These are phyloP conservation scores for Mesochorus sp. DNA, from an alignment of 2,888 invertebrate genomes.

Conservation along the genomic window DNA sequence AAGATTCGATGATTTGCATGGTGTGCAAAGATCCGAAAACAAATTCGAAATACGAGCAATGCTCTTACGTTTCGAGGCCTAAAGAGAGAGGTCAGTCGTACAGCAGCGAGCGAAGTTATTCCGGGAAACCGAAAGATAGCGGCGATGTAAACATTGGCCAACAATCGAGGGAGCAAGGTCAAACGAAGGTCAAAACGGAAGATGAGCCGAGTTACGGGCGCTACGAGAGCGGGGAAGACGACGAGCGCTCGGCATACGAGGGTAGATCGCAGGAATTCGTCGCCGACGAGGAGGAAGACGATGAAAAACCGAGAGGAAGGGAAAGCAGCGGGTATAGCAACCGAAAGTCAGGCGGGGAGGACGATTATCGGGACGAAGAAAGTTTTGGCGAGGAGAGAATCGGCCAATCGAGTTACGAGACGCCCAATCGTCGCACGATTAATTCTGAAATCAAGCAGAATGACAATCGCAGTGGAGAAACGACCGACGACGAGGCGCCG, in stretches of 20 bases:
- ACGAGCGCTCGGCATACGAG: not conserved
- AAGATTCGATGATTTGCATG: conserved; percentile 88
- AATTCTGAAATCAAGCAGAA: not conserved
- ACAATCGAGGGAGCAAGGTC: too few relatives aligned
- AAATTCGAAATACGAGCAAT: conserved; percentile 91
- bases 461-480: not conserved
- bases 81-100: conserved; percentile 84
- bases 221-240: conserved; percentile 2
- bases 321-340: not conserved
- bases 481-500: not conserved
- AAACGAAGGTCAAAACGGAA: not conserved
- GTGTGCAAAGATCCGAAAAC: conserved; percentile 89
- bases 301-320: not conserved
- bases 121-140: not conserved
- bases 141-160: not conserved
- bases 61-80: conserved; percentile 90
- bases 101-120: not conserved
- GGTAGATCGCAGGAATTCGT: not conserved
- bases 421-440: not conserved
- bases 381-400: not conserved
- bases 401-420: not conserved
- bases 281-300: not conserved
- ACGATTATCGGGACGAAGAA: not conserved
- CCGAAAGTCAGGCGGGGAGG: not conserved
- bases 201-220: conserved; percentile 1